Evolutionary conservation across 2,888 invertebrate species (phyloP), one percentile per base, ranked within the genome.

Genomic region (Chaetogeoica ovagalla): DNA sequence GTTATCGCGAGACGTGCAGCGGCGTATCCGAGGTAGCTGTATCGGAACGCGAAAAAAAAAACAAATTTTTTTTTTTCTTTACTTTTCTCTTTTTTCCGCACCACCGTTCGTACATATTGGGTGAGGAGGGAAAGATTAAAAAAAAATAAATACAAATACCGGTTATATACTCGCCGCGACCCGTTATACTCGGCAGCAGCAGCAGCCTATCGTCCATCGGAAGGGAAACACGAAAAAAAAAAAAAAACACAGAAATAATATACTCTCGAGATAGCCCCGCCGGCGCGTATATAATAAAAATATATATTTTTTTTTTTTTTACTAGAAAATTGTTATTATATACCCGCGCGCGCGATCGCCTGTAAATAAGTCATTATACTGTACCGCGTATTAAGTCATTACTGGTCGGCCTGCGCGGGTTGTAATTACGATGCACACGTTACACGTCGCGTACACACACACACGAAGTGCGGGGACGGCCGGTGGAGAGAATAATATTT

Each of bases 291-390:
- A 9, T 69, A 48, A 9, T 69, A 48, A 17, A 37, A 52, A n/a
- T 57, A 65, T 74, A 39, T 4, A 30, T 30, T 74, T 48, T 70
- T 30, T 62, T 62, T 55, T 57, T 52, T 74, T 70, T 70, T 63
- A 55, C 77, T 63, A 17, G 52, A 79, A 79, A 79, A 79, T 77
- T 77, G 52, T 77, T 77, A 77, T 77, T 77, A 30, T 30, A 30
- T 30, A 70, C 77, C 77, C 76, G 43, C 62, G 59, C 48, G 62
- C 55, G 70, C 70, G 77, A 79, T 79, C 77, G 77, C 77, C 77
- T 79, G 77, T 79, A 79, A 79, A 79, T 79, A 79, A 79, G 77
- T 79, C 77, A 79, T 79, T 79, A 79, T 70, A 79, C 52, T 30
- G 30, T 30, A 30, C 4, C 30, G 30, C 77, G 77, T 79, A 79